Base-by-base conservation (phyloP, 2,888 invertebrate species). In the Polydrusus pterygomalis region DNA sequence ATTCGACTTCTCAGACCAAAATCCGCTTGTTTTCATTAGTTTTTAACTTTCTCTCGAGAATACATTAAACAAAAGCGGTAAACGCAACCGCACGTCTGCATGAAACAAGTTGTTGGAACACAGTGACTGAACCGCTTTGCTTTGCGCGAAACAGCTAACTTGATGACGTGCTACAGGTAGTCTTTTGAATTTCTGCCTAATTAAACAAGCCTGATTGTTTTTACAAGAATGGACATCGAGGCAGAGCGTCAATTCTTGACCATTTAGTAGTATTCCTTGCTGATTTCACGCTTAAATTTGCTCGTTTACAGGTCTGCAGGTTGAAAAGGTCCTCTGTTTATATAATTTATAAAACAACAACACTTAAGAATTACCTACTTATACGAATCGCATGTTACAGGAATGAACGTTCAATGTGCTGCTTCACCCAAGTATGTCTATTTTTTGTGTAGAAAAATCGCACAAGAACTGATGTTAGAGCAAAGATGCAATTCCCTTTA, bases 151-250 rank as follows among this genome's bases (percentile, higher is more conserved):
- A 70, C 78, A 47, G 47, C 65, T 75, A 72, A 77, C 76, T 77
- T 74, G 79, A 76, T 80, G 80, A 79, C 80, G 79, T 79, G 73
- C 74, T 62, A 77, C 79, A 79, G 79, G 79, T 79, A 79, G 78
- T 78, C 78, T 77, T 71, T 75, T 71, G 65, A 71, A 75, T 71
- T 65, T 71, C 65, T 67, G 71, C 74, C 51, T 74, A 74, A 70
- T 74, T 74, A 74, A 69, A 45, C 70, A 70, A 45, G 64, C 74
- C 60, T 47, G 47, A 70, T 70, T 64, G 69, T 74, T 73, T 74
- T 62, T 74, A 68, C 74, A 74, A 74, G 74, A 74, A 63, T 68
- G 74, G 74, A 68, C 68, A 74, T 38, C 43, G 68, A 51, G 34
- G 17, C 51, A 60, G 13, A 51, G 67, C 70, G 54, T 30, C 70